Evolutionary conservation across 1,140 invertebrate species (phyloP).

Genomic region (Drosophila serrata): DNA sequence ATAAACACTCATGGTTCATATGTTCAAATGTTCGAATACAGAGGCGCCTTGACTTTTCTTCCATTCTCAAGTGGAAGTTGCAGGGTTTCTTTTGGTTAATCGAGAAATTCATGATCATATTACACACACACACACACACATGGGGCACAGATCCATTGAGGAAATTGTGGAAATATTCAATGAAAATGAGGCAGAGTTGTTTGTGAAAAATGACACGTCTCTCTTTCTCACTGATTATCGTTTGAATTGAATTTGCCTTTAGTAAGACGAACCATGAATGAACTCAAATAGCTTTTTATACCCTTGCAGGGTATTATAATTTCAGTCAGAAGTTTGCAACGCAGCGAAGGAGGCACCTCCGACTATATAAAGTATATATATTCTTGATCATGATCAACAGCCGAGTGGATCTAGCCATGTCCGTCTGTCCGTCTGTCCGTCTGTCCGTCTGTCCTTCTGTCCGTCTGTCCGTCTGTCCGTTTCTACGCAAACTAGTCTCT

Average conservation of each 20-base stretch:
- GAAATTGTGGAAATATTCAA: constrained; percentile 70
- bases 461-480: too few relatives aligned
- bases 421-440: too few relatives aligned
- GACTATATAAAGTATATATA: too few relatives aligned
- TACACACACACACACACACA: constrained; percentile 59
- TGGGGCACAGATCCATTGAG: constrained; percentile 60
- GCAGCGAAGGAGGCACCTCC: too few relatives aligned
- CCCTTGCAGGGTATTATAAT: too few relatives aligned
- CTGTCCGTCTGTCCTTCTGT: too few relatives aligned
- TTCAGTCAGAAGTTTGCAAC: too few relatives aligned
- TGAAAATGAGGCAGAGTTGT: constrained; percentile 70
- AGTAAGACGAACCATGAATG: constrained; percentile 31
- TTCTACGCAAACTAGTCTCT: too few relatives aligned
- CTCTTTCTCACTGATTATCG: constrained; percentile 41
- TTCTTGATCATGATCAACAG: too few relatives aligned
- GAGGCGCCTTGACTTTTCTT: constrained; percentile 51
- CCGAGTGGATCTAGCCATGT: too few relatives aligned
- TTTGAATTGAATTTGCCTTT: constrained; percentile 16
- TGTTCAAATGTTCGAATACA: constrained; percentile 5
- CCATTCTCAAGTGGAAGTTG: constrained; percentile 44
- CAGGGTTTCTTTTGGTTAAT: constrained; percentile 61
- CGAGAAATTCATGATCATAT: constrained; percentile 72
- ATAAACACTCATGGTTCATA: constrained; percentile 5
- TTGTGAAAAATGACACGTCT: constrained; percentile 79
- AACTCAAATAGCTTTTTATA: constrained; percentile 18